These are phyloP conservation scores for Lordiphosa stackelbergi DNA, from an alignment of 1,140 invertebrate genomes.

Conservation along the genomic window DNA sequence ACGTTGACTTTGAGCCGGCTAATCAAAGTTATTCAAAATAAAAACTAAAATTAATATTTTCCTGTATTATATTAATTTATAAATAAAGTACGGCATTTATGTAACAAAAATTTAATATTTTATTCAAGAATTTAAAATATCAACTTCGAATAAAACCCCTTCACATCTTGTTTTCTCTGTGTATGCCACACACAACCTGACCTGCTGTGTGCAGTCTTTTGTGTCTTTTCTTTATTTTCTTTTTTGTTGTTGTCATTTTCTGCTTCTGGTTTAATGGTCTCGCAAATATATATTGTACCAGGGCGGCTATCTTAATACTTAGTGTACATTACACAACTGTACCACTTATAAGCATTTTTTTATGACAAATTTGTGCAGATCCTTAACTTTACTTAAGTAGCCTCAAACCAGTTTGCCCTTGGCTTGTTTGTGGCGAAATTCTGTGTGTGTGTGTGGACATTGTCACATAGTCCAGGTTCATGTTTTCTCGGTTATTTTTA, in stretches of 20 bases:
- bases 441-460: constrained; percentile 8
- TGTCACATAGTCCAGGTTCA: constrained; percentile 30
- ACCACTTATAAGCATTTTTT: constrained; percentile 30
- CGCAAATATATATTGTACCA: constrained; percentile 64
- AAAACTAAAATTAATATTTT: no score
- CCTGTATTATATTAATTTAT: no score
- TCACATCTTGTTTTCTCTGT: neutral
- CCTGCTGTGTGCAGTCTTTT: constrained; percentile 21
- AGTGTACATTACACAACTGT: constrained; percentile 39
- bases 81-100: no score
- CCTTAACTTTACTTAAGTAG: constrained; percentile 62
- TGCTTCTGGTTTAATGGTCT: constrained; percentile 55
- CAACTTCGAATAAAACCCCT: no score
- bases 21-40: no score
- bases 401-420: constrained; percentile 25
- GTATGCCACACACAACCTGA: neutral
- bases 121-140: no score
- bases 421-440: constrained; percentile 1
- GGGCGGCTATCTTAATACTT: constrained; percentile 10
- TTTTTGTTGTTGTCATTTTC: constrained; percentile 1
- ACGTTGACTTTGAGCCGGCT: no score
- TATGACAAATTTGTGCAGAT: constrained; percentile 53
- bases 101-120: no score
- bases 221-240: constrained; percentile 18
- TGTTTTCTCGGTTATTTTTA: constrained; percentile 25